Evolutionary conservation across 1,140 invertebrate genomes (phyloP).

Genomic region (Gryon sp.): DNA sequence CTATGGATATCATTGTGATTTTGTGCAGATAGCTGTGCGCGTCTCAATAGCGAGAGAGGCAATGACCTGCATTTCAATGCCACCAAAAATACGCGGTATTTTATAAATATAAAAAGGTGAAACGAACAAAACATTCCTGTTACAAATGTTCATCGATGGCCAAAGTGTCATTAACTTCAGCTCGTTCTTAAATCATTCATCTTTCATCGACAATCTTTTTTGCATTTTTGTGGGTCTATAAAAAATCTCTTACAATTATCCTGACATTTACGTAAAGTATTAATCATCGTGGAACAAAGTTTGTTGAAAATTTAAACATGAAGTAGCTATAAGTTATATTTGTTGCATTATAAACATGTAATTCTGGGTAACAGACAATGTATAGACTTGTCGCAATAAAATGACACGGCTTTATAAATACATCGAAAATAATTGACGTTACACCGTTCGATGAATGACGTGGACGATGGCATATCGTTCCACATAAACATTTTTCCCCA

Average conservation of each 20-base stretch:
- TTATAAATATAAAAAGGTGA: constrained; percentile 22
- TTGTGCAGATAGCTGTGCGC: constrained; percentile 10
- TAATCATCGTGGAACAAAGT: constrained; percentile 41
- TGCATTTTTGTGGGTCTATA: constrained; percentile 13
- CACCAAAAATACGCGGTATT: constrained; percentile 7
- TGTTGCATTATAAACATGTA: constrained; percentile 40
- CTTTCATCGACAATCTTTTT: constrained; percentile 20
- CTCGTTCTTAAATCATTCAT: constrained; percentile 26
- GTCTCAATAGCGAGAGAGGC: constrained; percentile 24
- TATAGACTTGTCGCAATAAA: neutral
- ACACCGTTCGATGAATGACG: neutral
- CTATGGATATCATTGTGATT: constrained; percentile 28
- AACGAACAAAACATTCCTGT: no score
- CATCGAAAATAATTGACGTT: constrained; percentile 21
- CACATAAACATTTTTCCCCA: no score
- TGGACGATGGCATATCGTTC: neutral
- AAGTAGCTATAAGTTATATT: constrained; percentile 29
- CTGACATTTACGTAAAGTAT: constrained; percentile 33
- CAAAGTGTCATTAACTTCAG: constrained; percentile 10
- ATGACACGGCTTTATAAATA: constrained; percentile 16
- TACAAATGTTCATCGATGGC: no score
- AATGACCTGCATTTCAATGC: constrained; percentile 60
- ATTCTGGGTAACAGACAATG: neutral
- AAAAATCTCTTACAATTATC: constrained; percentile 34
- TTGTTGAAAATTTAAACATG: constrained; percentile 24